Conservation (phyloP, 2,113 vertebrate genomes). For the Petaurus breviceps region DNA sequence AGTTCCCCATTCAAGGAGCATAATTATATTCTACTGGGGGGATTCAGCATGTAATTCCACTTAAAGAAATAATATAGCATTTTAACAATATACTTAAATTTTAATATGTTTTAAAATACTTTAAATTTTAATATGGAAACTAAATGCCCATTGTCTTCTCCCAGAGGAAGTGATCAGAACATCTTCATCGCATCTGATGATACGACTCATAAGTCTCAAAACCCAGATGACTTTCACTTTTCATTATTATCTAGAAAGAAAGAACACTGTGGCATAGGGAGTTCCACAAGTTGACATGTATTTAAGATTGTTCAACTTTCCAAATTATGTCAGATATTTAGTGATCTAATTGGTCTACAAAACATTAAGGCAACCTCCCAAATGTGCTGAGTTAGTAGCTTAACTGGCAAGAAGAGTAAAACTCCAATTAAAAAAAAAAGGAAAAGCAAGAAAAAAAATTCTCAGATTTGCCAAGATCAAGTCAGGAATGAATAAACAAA, state of each 20-base stretch:
- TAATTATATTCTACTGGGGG: not conserved
- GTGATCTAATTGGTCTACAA: conserved; percentile 48
- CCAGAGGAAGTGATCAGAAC: not conserved
- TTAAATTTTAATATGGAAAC: conserved; percentile 36
- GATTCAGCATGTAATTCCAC: not conserved
- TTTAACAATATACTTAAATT: conserved; percentile 38
- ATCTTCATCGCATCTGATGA: conserved; percentile 20
- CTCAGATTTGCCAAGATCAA: conserved; percentile 62
- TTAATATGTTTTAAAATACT: not conserved
- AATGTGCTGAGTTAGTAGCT: conserved; percentile 56
- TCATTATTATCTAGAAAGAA: conserved; percentile 35
- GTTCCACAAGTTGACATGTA: conserved; percentile 17
- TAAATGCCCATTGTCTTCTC: conserved; percentile 1
- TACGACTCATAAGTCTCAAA: not conserved
- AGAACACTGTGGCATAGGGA: not conserved
- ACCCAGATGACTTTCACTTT: not conserved
- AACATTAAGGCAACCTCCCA: conserved; percentile 41
- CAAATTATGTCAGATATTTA: conserved; percentile 60
- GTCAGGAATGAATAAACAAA: conserved; percentile 60
- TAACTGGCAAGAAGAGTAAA: conserved; percentile 39
- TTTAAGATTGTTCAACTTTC: conserved; percentile 57
- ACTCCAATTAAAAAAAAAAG: conserved; percentile 46
- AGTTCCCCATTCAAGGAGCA: not conserved
- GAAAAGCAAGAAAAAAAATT: not conserved
- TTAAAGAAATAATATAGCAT: conserved; percentile 6